A percentile compares a stretch with the other conserved stretches of the same genome.
These are phyloP conservation scores for Gadopsis bispinosus DNA, from an alignment of 2,797 vertebrate species.

Conservation along the genomic window DNA sequence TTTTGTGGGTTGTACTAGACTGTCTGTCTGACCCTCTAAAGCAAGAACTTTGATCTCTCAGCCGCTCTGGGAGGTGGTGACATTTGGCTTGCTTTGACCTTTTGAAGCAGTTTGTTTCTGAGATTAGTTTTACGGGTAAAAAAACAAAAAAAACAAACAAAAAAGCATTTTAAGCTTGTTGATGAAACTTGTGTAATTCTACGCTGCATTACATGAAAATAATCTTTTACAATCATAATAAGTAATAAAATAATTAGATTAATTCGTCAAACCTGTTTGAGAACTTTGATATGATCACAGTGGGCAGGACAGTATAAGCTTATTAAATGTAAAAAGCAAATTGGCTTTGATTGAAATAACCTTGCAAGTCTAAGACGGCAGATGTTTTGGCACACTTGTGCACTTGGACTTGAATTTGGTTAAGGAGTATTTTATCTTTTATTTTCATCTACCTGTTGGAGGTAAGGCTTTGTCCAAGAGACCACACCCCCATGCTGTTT, in stretches of 20 bases:
- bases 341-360: not conserved
- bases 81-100: conserved; percentile 69
- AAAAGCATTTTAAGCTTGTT: not conserved
- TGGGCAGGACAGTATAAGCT: too few species aligned
- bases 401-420: not conserved
- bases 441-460: not conserved
- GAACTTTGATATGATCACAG: not conserved
- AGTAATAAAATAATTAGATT: not conserved
- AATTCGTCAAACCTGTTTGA: not conserved
- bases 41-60: conserved; percentile 67
- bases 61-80: conserved; percentile 62
- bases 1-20: conserved; percentile 58
- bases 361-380: not conserved
- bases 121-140: conserved; percentile 21
- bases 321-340: not conserved
- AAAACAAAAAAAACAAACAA: too few species aligned
- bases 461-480: not conserved
- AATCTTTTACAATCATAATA: not conserved
- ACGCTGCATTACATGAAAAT: not conserved
- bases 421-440: conserved; percentile 2
- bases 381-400: not conserved
- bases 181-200: not conserved
- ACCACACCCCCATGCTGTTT: not conserved
- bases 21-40: conserved; percentile 59
- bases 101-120: conserved; percentile 36